Evolutionary conservation across 2,888 invertebrate species (phyloP).

Genomic region (Agonum fuliginosum): DNA sequence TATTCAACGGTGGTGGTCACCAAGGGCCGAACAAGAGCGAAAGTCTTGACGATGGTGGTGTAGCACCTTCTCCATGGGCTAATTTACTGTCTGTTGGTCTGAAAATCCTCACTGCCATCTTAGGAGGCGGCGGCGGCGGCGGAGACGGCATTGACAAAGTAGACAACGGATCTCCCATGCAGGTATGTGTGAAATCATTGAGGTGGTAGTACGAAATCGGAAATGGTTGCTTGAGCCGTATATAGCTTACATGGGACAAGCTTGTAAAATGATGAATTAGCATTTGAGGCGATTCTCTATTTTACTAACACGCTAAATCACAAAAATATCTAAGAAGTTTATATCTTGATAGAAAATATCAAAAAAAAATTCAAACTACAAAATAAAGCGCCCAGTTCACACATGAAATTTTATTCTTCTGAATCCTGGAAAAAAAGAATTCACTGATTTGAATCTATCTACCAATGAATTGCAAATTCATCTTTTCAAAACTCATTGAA

Average conservation of each 20-base stretch:
- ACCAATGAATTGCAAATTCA: too few relatives aligned
- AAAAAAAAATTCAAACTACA: too few relatives aligned
- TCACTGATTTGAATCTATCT: too few relatives aligned
- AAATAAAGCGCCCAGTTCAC: too few relatives aligned
- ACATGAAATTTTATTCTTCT: too few relatives aligned
- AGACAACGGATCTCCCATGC: slow-evolving; percentile 91
- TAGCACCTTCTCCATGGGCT: slow-evolving; percentile 89
- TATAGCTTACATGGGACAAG: background rate
- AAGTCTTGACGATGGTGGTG: slow-evolving; percentile 78
- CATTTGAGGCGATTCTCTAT: too few relatives aligned
- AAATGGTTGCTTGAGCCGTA: slow-evolving; percentile 7
- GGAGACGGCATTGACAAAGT: slow-evolving; percentile 92
- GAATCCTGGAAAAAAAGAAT: too few relatives aligned
- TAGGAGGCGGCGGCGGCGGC: slow-evolving; percentile 84
- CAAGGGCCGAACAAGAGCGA: slow-evolving; percentile 90
- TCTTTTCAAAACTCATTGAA: too few relatives aligned
- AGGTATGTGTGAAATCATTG: slow-evolving; percentile 76
- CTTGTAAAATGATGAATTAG: too few relatives aligned
- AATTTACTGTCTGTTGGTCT: slow-evolving; percentile 90
- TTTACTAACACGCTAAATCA: too few relatives aligned
- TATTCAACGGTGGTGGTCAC: slow-evolving; percentile 82
- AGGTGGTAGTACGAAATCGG: background rate
- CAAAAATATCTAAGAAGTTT: too few relatives aligned
- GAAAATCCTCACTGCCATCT: slow-evolving; percentile 88
- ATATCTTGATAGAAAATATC: too few relatives aligned